Conservation (phyloP, 53 echinoderm and acorn worm species). For the Actinopyga echinites region DNA sequence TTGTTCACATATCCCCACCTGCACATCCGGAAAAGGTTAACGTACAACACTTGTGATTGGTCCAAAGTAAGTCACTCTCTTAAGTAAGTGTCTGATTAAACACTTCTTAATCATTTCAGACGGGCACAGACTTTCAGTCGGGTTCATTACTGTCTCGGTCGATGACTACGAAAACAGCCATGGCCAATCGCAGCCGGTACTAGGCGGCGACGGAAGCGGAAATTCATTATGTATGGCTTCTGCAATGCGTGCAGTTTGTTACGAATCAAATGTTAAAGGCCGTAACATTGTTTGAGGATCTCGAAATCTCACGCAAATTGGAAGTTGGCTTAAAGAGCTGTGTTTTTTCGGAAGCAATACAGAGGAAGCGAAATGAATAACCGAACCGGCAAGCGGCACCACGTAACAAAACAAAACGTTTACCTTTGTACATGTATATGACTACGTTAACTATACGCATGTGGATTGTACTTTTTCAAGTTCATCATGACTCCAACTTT, state of each 20-base stretch:
- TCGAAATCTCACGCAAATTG: conserved; percentile 30
- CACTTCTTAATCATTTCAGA: no score
- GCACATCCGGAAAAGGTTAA: no score
- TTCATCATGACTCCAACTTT: not conserved
- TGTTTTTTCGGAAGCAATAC: conserved; percentile 32
- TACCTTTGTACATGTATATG: conserved; percentile 26
- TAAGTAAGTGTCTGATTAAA: no score
- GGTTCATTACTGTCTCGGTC: no score
- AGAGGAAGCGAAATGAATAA: conserved; percentile 30
- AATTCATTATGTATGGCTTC: not conserved
- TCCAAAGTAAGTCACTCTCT: no score
- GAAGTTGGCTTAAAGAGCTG: not conserved
- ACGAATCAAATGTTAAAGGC: conserved; percentile 1
- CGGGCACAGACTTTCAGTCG: no score
- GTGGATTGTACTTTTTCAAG: not conserved
- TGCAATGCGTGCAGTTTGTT: not conserved
- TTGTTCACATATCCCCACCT: no score
- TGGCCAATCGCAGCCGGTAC: not conserved
- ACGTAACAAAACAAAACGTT: conserved; percentile 6
- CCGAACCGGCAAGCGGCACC: not conserved
- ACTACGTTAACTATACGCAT: not conserved
- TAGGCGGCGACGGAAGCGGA: not conserved
- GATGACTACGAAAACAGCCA: no score
- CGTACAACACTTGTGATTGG: no score
- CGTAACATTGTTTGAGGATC: conserved; percentile 29